A percentile compares a stretch with the other conserved stretches of the same genome.
phyloP scores from a whole-genome alignment of 1,140 invertebrate species.

The Leptinotarsa undecemlineata region DNA sequence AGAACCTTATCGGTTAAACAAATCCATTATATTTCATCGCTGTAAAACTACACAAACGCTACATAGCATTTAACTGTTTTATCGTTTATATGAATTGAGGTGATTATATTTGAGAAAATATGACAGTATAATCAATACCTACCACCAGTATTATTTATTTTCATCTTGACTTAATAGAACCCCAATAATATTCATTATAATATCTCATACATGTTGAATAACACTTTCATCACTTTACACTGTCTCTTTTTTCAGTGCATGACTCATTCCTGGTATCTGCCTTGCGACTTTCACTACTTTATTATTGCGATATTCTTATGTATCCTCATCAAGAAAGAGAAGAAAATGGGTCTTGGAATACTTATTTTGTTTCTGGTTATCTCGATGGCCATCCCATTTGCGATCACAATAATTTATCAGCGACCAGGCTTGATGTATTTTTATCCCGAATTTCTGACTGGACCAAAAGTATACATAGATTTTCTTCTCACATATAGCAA shows the following conservation, averaged over 20 bases:
- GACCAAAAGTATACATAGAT: constrained; percentile 56
- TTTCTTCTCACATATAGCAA: constrained; percentile 60
- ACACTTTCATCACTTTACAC: too few relatives aligned
- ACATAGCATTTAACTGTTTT: too few relatives aligned
- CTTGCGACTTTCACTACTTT: constrained; percentile 78
- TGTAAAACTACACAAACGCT: too few relatives aligned
- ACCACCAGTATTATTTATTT: too few relatives aligned
- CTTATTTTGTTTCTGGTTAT: constrained; percentile 43
- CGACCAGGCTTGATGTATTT: constrained; percentile 59
- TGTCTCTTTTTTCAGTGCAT: constrained; percentile 64
- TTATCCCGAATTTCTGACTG: constrained; percentile 58
- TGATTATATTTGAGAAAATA: too few relatives aligned
- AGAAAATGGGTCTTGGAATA: constrained; percentile 41
- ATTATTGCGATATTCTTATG: constrained; percentile 64
- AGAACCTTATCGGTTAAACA: too few relatives aligned
- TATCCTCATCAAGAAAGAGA: constrained; percentile 57
- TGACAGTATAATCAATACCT: too few relatives aligned
- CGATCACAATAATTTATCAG: constrained; percentile 56
- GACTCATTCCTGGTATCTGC: constrained; percentile 75
- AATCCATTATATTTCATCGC: too few relatives aligned
- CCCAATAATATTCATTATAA: too few relatives aligned
- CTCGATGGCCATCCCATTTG: constrained; percentile 54
- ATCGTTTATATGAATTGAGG: too few relatives aligned
- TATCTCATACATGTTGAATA: too few relatives aligned
- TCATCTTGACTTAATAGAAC: too few relatives aligned